Base-by-base conservation (phyloP, 2,888 invertebrate species). In the Ernsta delagoae region DNA sequence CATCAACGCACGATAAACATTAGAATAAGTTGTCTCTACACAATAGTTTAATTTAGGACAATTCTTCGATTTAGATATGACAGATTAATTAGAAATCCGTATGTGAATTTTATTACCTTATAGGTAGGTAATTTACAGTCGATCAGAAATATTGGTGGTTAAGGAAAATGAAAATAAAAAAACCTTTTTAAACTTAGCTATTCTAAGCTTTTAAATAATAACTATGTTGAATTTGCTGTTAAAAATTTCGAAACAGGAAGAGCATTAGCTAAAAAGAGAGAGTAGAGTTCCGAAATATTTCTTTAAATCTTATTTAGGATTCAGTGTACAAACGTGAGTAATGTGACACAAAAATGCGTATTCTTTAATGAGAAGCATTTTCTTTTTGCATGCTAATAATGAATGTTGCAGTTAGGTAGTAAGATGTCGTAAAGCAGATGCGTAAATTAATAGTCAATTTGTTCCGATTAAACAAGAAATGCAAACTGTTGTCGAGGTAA, bases 1-100 rank as follows among this genome's bases (percentile, higher is more conserved):
- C 66, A 54, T 67, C 66, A 67, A 67, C 66, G 66, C 50, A 8
- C 9, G 50, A 24, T 9, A 8, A 7, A 53, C 53, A 36, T 12
- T 56, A 36, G 11, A 4, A 34, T 39, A 0, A 56, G 34, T n/a
- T 12, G 39, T 12, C 12, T 36, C 57, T 57, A 57, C 56, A 5
- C 11, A 56, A 11, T 34, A 3, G 11, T 56, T 56, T n/a, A 11
- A 11, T 31, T 54, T 11, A 31, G 31, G 3, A 4, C 11, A 53
- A 5, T 43, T 45, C 45, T n/a, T 45, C 4, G 4, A 45, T 43
- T 3, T 9, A 9, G 0, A 24, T 3, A 24, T 24, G 24, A 24
- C 3, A 24, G 24, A 24, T 24, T 24, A 24, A 24, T 24, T 24
- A 24, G 24, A 24, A 24, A 24, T 24, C 24, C 24, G 24, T 24